phyloP scores from a whole-genome alignment of 1,140 invertebrate genomes.

The Lepidostoma basale region DNA sequence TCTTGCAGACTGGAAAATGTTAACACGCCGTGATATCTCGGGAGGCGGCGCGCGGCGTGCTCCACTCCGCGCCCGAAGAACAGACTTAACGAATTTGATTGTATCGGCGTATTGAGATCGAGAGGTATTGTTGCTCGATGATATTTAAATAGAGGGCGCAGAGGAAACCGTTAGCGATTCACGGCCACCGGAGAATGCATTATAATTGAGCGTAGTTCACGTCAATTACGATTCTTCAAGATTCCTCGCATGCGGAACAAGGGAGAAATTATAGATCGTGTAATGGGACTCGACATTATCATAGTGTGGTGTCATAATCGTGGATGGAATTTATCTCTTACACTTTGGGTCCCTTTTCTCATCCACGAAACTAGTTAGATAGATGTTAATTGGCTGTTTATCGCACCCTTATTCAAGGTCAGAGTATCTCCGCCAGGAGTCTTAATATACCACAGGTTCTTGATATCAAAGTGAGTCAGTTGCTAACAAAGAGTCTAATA shows the following conservation, averaged over 20 bases:
- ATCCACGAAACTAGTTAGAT: not conserved
- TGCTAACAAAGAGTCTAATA: too few relatives aligned
- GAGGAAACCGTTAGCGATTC: conserved; percentile 18
- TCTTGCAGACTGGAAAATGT: conserved; percentile 33
- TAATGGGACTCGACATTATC: not conserved
- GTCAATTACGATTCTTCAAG: conserved; percentile 4
- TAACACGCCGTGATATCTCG: conserved; percentile 20
- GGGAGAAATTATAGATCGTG: not conserved
- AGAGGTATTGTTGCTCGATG: conserved; percentile 9
- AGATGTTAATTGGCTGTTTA: too few relatives aligned
- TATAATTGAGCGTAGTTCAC: conserved; percentile 18
- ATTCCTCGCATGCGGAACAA: not conserved
- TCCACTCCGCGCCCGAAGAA: not conserved
- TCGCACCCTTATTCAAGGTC: too few relatives aligned
- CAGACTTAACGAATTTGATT: conserved; percentile 23
- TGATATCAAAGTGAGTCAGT: not conserved
- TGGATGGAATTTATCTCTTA: not conserved
- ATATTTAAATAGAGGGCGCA: conserved; percentile 11
- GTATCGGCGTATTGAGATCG: conserved; percentile 24
- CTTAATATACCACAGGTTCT: too few relatives aligned
- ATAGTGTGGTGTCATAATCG: not conserved
- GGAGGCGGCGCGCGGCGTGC: conserved; percentile 5
- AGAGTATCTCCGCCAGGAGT: too few relatives aligned
- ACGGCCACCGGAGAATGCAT: conserved; percentile 5
- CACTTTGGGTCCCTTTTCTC: not conserved